Percentiles rank a stretch among this genome's conserved stretches.
Evolutionary conservation across 2,888 invertebrate species (phyloP).

Genomic region (Eurytoma californica): DNA sequence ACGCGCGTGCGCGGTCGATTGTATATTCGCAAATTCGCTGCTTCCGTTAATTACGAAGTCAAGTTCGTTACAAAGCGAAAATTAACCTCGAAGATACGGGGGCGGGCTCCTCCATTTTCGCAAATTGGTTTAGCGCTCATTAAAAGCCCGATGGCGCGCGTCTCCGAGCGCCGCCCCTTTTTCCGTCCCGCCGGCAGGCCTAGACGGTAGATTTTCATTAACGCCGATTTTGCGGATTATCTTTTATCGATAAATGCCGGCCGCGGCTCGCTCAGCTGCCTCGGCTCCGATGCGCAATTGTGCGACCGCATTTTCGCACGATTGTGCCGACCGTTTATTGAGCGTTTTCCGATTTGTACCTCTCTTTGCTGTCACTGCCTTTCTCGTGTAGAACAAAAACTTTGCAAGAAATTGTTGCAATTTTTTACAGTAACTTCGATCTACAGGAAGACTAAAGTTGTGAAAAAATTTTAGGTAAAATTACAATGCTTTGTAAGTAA

Average conservation of each 20-base stretch:
- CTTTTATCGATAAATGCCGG: constrained; percentile 37
- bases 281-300: constrained; percentile 1
- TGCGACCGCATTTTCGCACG: constrained; percentile 28
- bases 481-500: background rate
- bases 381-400: background rate
- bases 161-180: background rate
- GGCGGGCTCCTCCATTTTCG: constrained; percentile 33
- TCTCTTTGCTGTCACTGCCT: background rate
- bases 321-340: constrained; percentile 15
- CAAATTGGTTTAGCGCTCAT: constrained; percentile 53
- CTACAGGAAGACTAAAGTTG: too few relatives aligned
- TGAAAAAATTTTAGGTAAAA: too few relatives aligned
- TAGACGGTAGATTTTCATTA: constrained; percentile 33
- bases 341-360: constrained; percentile 12
- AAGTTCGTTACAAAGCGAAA: constrained; percentile 49
- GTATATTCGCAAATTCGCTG: constrained; percentile 45
- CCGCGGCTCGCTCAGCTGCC: background rate
- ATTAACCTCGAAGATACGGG: constrained; percentile 16
- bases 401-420: background rate
- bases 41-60: constrained; percentile 51
- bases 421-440: background rate
- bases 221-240: constrained; percentile 49
- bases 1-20: constrained; percentile 23
- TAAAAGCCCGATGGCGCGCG: constrained; percentile 33
- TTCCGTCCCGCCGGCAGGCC: background rate